These are phyloP conservation scores for Smittia aterrima DNA, from an alignment of 2,888 invertebrate species.

Conservation along the genomic window DNA sequence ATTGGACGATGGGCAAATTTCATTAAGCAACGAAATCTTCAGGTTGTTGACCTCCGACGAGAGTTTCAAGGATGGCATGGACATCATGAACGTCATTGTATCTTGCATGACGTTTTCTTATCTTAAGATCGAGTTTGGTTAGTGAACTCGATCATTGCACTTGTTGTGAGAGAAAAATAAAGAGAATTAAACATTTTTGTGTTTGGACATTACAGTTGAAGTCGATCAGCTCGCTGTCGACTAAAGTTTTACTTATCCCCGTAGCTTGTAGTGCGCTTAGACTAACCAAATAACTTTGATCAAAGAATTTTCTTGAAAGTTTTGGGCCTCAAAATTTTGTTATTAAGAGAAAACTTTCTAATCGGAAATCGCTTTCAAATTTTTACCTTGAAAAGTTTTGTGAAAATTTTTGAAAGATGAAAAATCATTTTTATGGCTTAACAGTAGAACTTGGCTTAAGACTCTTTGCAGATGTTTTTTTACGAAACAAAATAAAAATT, in stretches of 20 bases:
- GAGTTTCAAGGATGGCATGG: slow-evolving; percentile 53
- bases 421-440: no score
- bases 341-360: neutral
- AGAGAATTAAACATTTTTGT: no score
- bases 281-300: no score
- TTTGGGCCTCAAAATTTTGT: slow-evolving; percentile 16
- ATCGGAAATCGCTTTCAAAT: slow-evolving; percentile 3
- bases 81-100: slow-evolving; percentile 51
- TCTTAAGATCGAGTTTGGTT: slow-evolving; percentile 28
- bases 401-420: neutral
- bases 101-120: slow-evolving; percentile 51
- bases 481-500: no score
- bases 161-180: no score
- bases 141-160: no score
- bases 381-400: neutral
- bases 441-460: no score
- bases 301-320: slow-evolving; percentile 12
- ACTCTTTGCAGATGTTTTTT: no score
- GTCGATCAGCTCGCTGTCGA: no score
- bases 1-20: slow-evolving; percentile 51
- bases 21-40: slow-evolving; percentile 49
- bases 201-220: no score
- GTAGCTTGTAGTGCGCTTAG: no score
- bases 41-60: slow-evolving; percentile 48
- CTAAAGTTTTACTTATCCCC: no score